phyloP scores from a whole-genome alignment of 2,888 invertebrate genomes.

The Rugalucina vietnamica region DNA sequence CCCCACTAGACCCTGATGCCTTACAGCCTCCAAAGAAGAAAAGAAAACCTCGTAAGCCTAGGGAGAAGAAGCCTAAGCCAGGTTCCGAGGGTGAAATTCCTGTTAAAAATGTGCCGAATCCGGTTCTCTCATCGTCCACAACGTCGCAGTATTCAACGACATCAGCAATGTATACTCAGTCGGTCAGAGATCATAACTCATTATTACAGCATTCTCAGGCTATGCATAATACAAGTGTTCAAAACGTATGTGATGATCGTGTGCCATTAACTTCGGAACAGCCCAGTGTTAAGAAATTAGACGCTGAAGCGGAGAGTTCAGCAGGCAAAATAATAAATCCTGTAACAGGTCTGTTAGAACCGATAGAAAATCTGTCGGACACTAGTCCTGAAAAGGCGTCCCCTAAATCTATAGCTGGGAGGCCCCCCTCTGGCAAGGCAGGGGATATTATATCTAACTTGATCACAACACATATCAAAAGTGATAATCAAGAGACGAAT shows the following conservation, averaged over 20 bases:
- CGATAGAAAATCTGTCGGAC: conserved; percentile 74
- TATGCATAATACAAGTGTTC: conserved; percentile 53
- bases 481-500: conserved; percentile 34
- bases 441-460: conserved; percentile 12
- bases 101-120: conserved; percentile 64
- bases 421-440: not conserved
- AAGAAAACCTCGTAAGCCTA: conserved; percentile 72
- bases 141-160: conserved; percentile 6
- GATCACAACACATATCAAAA: conserved; percentile 11
- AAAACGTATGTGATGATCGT: conserved; percentile 43
- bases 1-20: conserved; percentile 61
- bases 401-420: conserved; percentile 47
- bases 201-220: conserved; percentile 57
- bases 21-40: conserved; percentile 71
- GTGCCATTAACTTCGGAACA: conserved; percentile 56
- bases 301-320: conserved; percentile 58
- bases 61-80: conserved; percentile 63
- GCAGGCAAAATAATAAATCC: conserved; percentile 80
- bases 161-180: conserved; percentile 13
- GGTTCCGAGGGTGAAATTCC: conserved; percentile 56
- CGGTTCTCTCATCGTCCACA: conserved; percentile 52
- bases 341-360: conserved; percentile 79
- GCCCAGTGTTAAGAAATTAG: not conserved
- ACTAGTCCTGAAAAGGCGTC: conserved; percentile 66
- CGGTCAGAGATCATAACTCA: conserved; percentile 42